Percentiles rank a stretch among this genome's conserved stretches.
Evolutionary conservation across 37 sponge, comb jelly and placozoan genomes (phyloP).

Genomic region (Amphimedon queenslandica): DNA sequence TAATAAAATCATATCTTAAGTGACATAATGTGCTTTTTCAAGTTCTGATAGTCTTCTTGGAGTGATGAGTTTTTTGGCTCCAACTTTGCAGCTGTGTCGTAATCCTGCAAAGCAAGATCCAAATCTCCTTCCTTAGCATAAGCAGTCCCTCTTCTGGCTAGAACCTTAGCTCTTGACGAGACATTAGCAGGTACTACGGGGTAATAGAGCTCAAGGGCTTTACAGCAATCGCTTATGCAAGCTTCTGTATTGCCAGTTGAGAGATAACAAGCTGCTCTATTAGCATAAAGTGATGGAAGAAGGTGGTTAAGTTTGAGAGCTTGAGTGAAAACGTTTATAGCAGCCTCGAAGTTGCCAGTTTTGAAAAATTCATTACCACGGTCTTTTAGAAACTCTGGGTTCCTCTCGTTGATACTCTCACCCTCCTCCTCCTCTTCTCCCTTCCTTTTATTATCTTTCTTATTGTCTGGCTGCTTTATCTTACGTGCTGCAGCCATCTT

Average conservation of each 20-base stretch:
- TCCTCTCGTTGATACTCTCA: slow-evolving; percentile 70
- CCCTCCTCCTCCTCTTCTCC: no score
- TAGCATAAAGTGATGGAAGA: slow-evolving; percentile 81
- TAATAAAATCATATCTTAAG: background rate
- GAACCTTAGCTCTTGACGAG: slow-evolving; percentile 63
- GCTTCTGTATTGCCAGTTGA: slow-evolving; percentile 40
- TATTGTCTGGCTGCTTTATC: slow-evolving; percentile 26
- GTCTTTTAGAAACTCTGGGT: slow-evolving; percentile 93
- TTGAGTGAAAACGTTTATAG: slow-evolving; percentile 90
- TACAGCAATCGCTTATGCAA: slow-evolving; percentile 66
- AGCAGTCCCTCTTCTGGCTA: slow-evolving; percentile 87
- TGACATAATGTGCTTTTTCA: slow-evolving; percentile 7
- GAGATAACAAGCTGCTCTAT: slow-evolving; percentile 81
- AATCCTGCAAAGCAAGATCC: slow-evolving; percentile 71
- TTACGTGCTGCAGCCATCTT: slow-evolving; percentile 88
- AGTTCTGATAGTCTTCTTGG: slow-evolving; percentile 41
- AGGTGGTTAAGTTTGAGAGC: slow-evolving; percentile 70
- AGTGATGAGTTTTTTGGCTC: slow-evolving; percentile 41
- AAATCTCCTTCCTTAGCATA: slow-evolving; percentile 55
- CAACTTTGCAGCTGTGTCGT: slow-evolving; percentile 63
- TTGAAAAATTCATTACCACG: slow-evolving; percentile 84
- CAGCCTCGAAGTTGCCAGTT: slow-evolving; percentile 75
- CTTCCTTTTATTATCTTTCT: no score
- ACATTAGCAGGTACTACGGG: slow-evolving; percentile 85
- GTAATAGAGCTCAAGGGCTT: slow-evolving; percentile 78